A percentile compares a stretch with the other conserved stretches of the same genome.
Evolutionary conservation across 2,888 invertebrate species (phyloP).

Genomic region (Drosophila prolongata): DNA sequence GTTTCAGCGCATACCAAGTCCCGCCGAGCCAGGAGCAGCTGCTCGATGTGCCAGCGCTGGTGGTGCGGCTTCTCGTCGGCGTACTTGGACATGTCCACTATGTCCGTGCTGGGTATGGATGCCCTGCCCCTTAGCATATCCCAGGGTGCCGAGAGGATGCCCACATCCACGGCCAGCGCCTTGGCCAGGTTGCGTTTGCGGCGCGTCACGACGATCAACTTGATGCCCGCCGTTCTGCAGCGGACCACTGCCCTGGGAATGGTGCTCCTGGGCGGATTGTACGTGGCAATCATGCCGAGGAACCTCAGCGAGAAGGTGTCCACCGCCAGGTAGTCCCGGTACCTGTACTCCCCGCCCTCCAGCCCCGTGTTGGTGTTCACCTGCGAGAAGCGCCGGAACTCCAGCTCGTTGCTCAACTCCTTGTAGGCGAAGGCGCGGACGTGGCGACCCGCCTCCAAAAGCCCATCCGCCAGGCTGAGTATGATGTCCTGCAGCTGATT

Average conservation of each 20-base stretch:
- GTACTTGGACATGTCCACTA: conserved; percentile 49
- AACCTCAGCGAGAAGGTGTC: conserved; percentile 38
- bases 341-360: neutral
- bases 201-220: conserved; percentile 47
- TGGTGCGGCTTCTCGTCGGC: conserved; percentile 30
- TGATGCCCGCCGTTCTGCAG: conserved; percentile 61
- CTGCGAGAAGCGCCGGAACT: conserved; percentile 10
- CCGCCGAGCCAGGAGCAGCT: conserved; percentile 38
- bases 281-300: conserved; percentile 52
- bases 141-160: conserved; percentile 31
- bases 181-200: neutral
- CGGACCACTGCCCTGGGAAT: conserved; percentile 28
- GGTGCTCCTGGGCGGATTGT: conserved; percentile 38
- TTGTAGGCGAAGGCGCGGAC: conserved; percentile 48
- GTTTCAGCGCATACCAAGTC: conserved; percentile 54
- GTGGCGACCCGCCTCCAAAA: conserved; percentile 42
- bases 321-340: conserved; percentile 19
- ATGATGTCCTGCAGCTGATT: neutral
- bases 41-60: conserved; percentile 44
- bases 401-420: conserved; percentile 16
- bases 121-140: neutral
- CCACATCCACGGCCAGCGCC: conserved; percentile 50
- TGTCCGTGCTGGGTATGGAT: neutral
- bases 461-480: rapidly evolving
- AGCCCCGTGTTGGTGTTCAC: neutral